phyloP scores from a whole-genome alignment of 2,113 vertebrate genomes.

The Nibea albiflora region DNA sequence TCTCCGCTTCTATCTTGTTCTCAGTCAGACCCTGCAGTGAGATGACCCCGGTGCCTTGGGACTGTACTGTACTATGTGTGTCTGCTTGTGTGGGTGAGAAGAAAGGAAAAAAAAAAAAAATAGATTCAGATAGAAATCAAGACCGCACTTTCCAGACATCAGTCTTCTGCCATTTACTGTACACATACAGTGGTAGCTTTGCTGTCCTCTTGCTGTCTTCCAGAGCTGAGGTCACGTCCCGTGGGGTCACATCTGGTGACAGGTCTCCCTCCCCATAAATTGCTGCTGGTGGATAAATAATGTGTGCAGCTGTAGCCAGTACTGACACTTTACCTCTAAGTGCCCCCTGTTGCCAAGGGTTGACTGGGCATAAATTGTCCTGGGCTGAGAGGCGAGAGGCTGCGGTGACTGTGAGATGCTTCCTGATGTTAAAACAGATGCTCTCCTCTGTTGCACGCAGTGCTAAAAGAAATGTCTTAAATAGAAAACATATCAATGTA shows the following conservation, averaged over 20 bases:
- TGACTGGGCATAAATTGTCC: constrained; percentile 68
- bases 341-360: constrained; percentile 60
- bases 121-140: not conserved
- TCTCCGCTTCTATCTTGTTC: constrained; percentile 31
- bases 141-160: constrained; percentile 5
- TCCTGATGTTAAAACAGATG: constrained; percentile 6
- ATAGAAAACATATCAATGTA: not conserved
- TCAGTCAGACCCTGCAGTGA: constrained; percentile 55
- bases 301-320: constrained; percentile 71
- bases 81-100: constrained; percentile 18
- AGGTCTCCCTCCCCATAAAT: constrained; percentile 66
- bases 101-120: constrained; percentile 6
- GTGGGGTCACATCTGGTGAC: constrained; percentile 60
- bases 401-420: constrained; percentile 41
- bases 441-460: not conserved
- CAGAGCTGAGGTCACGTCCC: constrained; percentile 40
- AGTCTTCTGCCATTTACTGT: constrained; percentile 4
- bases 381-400: constrained; percentile 29
- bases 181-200: not conserved
- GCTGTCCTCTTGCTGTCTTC: constrained; percentile 13
- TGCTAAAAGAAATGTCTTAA: not conserved
- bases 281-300: constrained; percentile 72
- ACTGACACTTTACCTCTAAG: constrained; percentile 75
- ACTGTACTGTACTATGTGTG: constrained; percentile 6
- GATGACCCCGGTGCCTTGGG: constrained; percentile 46